Base-by-base conservation (phyloP, 2,113 vertebrate genomes). In the Myodes glareolus region DNA sequence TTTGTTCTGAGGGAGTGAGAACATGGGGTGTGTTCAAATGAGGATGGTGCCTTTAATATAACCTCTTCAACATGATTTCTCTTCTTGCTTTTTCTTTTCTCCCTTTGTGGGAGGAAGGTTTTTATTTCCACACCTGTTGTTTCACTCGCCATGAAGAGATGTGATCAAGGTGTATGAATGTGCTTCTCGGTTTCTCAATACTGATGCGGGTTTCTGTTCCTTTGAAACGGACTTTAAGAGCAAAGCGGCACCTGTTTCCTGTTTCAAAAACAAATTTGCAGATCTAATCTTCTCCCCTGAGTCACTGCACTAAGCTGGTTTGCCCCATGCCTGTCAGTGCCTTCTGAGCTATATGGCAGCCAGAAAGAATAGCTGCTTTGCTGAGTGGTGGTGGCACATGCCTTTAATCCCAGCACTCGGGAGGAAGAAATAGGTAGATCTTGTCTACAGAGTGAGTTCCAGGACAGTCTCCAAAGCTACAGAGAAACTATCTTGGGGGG, bases 191-290 rank as follows among this genome's bases (percentile, higher is more conserved):
- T 92, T 95, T 91, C 77, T 75, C 47, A 77, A 82, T 87, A 72
- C 94, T 82, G 70, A 91, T 94, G 77, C 91, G 81, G 88, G 65
- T 91, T 95, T 97, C 89, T 94, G 88, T 36, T 92, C 0, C 29
- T 91, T 6, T 58, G 91, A 97, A 97, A 95, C 82, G 75, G 80
- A 92, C 89, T 75, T 97, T 82, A 89, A 91, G 72, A 97, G 92
- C 73, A 94, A 65, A 92, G 33, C 39, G 78, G 0, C 91, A 96
- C 91, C 91, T 77, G 52, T 82, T 96, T 97, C 65, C 67, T 95
- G 76, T 84, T 58, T 95, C 95, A 95, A 90, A 95, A 97, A 94
- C 91, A 97, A 85, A 25, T 87, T 52, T 88, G 90, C 88, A 96
- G 63, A 75, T 90, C 55, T 95, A 31, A 42, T 58, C 70, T 88